A percentile compares a stretch with the other conserved stretches of the same genome.
Conservation (phyloP, 2,113 vertebrate species). For the Leiothrix lutea region DNA sequence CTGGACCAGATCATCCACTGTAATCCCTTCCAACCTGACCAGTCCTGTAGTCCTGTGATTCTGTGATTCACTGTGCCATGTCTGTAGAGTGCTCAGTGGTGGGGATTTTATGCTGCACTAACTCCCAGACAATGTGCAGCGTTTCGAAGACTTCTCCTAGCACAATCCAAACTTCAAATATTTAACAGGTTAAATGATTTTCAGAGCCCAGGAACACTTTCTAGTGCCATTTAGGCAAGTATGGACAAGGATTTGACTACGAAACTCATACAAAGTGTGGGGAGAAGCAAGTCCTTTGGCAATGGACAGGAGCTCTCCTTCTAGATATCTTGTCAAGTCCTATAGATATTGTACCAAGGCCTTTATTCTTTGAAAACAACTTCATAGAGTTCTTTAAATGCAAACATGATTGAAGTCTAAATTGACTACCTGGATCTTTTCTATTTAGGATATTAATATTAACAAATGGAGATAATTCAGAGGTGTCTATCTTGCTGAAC, state of each 20-base stretch:
- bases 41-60: no score
- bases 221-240: not conserved
- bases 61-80: not conserved
- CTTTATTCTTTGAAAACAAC: not conserved
- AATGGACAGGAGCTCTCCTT: not conserved
- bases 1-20: not conserved
- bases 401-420: not conserved
- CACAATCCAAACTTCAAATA: not conserved
- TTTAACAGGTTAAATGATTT: not conserved
- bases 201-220: not conserved
- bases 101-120: not conserved
- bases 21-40: not conserved
- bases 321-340: not conserved
- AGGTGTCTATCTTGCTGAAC: not conserved
- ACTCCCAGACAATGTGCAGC: not conserved
- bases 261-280: accelerated
- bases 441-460: not conserved
- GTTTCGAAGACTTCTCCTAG: not conserved
- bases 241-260: not conserved
- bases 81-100: not conserved
- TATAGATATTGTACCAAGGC: not conserved
- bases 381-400: not conserved
- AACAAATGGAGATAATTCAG: not conserved
- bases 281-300: not conserved
- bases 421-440: not conserved